phyloP scores from a whole-genome alignment of 2,113 vertebrate genomes.

The Oxyura jamaicensis region DNA sequence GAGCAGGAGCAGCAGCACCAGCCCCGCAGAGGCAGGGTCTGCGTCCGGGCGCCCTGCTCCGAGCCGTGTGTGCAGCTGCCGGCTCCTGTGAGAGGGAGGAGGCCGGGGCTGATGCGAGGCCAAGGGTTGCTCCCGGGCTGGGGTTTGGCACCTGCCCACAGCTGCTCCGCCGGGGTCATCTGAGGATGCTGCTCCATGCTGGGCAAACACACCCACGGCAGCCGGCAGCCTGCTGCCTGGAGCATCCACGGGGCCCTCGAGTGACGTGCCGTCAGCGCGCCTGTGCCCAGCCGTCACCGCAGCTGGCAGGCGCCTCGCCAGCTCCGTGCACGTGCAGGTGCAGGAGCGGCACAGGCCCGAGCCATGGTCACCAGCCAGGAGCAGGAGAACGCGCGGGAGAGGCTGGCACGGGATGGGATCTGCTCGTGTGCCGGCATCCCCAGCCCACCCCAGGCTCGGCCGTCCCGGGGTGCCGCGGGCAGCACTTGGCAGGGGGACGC shows the following conservation, averaged over 20 bases:
- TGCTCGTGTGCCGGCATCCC: accelerated
- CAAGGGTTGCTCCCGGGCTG: conserved; percentile 48
- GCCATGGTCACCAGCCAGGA: accelerated
- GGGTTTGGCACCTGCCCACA: conserved; percentile 32
- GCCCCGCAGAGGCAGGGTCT: neutral
- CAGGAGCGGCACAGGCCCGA: accelerated
- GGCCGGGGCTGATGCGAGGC: conserved; percentile 4
- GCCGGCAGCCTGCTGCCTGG: neutral
- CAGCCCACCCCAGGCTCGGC: accelerated
- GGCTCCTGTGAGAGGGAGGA: accelerated
- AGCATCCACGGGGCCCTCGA: neutral
- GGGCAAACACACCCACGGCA: neutral
- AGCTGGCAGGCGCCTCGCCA: accelerated
- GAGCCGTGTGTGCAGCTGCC: accelerated
- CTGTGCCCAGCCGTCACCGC: neutral
- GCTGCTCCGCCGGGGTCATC: conserved; percentile 21
- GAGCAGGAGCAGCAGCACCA: neutral
- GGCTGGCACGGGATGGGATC: neutral
- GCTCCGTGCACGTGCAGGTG: neutral
- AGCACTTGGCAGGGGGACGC: accelerated
- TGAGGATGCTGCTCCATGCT: neutral
- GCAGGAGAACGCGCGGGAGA: neutral
- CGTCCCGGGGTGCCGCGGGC: accelerated
- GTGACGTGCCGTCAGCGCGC: accelerated
- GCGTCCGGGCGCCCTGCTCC: accelerated